Conservation (phyloP, 2,113 vertebrate species). For the Phocoena sinus region DNA sequence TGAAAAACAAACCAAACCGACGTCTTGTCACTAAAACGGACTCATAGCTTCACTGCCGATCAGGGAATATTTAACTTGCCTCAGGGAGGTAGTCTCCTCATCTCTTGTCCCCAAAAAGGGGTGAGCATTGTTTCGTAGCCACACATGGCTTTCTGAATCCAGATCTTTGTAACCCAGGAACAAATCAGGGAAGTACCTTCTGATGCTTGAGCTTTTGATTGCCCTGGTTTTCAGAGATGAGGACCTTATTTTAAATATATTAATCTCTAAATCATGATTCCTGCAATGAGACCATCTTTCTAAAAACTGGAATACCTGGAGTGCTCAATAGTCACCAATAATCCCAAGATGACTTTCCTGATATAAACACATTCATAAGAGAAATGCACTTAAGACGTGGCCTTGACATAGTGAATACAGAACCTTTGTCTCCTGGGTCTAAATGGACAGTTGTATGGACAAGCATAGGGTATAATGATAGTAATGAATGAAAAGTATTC, state of each 20-base stretch:
- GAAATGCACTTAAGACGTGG: accelerated
- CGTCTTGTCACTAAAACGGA: background rate
- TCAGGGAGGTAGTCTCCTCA: background rate
- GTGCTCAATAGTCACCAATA: too few species aligned
- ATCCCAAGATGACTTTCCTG: background rate
- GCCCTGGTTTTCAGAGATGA: background rate
- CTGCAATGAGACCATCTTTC: background rate
- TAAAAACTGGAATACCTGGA: background rate
- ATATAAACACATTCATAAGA: background rate
- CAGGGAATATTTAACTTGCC: background rate
- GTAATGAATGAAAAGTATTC: background rate
- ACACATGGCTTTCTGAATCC: background rate
- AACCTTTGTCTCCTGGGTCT: background rate
- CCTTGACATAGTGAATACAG: too few species aligned
- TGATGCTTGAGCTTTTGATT: background rate
- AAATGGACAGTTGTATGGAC: background rate
- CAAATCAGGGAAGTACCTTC: too few species aligned
- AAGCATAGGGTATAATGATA: background rate
- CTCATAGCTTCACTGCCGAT: accelerated
- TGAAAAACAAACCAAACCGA: background rate
- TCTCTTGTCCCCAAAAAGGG: background rate
- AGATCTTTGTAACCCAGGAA: background rate
- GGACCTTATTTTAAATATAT: background rate
- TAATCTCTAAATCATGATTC: background rate
- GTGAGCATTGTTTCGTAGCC: background rate